Base-by-base conservation (phyloP, 2,113 vertebrate genomes). In the Poecile atricapillus region DNA sequence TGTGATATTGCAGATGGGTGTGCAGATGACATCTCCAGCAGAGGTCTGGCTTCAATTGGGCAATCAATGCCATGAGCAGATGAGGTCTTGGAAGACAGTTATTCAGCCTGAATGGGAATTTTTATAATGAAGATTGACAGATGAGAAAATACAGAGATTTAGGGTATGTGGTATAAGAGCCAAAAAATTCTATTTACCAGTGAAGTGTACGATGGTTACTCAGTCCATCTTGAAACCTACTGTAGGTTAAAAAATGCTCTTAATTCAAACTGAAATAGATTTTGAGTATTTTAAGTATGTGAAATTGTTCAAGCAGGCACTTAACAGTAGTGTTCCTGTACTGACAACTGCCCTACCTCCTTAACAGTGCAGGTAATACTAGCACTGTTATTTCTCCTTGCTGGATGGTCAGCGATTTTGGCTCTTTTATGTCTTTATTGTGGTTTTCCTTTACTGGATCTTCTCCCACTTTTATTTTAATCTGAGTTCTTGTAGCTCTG, bases 41-140 rank as follows among this genome's bases (percentile, higher is more conserved):
- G 80, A 88, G 83, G 30, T 56, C 81, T 90, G 85, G 50, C 82
- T 95, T 93, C 92, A 79, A 5, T 0, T 92, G 89, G 47, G 15
- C 67, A 96, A 85, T 93, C 59, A 80, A 62, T 90, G 82, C 63
- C 79, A 58, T 56, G 65, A 92, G 69, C 76, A 97, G 76, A 96
- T 74, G 83, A 92, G 47, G 74, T 85, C 74, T 87, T 70, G 22
- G 69, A 87, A 91, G 84, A 47, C 79, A 91, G 47, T 39, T 85
- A 74, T 89, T 96, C 78, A 87, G 63, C 83, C 58, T 59, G 87
- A 94, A 94, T 95, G 69, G 89, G 76, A 94, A 92, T 92, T 93
- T 90, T 88, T 90, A 63, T 94, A 89, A 93, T 93, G 79, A 94
- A 96, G 91, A 94, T 84, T 86, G 91, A 55, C 79, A 87, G 85